phyloP scores from a whole-genome alignment of 2,113 vertebrate genomes.

The Salvelinus fontinalis region DNA sequence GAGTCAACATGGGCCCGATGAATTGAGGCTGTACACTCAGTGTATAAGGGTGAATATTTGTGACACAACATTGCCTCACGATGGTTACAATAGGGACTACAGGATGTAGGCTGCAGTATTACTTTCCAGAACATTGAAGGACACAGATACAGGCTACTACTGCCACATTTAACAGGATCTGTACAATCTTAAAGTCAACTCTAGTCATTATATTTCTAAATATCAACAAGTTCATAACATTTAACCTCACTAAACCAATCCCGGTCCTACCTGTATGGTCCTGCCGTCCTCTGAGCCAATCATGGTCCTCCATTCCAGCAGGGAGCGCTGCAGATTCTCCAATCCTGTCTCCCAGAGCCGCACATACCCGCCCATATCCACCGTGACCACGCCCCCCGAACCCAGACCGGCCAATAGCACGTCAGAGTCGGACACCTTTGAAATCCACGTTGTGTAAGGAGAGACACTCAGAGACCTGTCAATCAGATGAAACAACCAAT shows the following conservation, averaged over 20 bases:
- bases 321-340: constrained; percentile 84
- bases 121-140: background rate
- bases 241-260: background rate
- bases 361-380: constrained; percentile 88
- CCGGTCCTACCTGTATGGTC: constrained; percentile 84
- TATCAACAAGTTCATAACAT: too few relatives aligned
- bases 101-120: constrained; percentile 14
- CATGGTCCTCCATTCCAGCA: constrained; percentile 95
- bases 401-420: constrained; percentile 81
- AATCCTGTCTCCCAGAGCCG: constrained; percentile 93
- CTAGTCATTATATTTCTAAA: too few relatives aligned
- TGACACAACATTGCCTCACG: constrained; percentile 22
- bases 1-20: too few relatives aligned
- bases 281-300: constrained; percentile 85
- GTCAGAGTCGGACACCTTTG: constrained; percentile 86
- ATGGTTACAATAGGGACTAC: constrained; percentile 24
- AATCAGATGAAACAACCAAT: constrained; percentile 10
- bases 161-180: too few relatives aligned
- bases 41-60: background rate
- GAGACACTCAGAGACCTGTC: constrained; percentile 81
- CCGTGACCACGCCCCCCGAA: constrained; percentile 81
- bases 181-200: too few relatives aligned
- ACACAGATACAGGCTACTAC: too few relatives aligned
- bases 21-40: background rate
- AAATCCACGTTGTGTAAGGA: constrained; percentile 89